Conservation (phyloP, 2,113 vertebrate species). For the Clarias batrachus region DNA sequence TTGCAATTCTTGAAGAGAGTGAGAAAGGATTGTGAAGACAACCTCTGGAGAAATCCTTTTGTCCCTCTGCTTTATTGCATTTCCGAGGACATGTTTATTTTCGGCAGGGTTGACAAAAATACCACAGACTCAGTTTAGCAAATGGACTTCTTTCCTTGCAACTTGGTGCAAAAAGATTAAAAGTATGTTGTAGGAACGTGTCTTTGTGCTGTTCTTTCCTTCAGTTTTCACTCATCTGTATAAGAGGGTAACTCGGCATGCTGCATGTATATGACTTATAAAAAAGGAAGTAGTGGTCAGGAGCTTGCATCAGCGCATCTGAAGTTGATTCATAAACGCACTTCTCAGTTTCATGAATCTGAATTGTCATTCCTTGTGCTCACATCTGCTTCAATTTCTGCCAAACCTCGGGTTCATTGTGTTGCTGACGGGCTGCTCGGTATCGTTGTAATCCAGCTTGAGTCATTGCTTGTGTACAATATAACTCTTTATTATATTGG, state of each 20-base stretch:
- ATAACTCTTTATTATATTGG: background rate
- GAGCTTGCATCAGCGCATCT: background rate
- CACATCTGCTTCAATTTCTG: background rate
- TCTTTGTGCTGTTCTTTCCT: background rate
- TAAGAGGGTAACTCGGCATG: background rate
- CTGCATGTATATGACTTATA: background rate
- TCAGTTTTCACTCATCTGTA: background rate
- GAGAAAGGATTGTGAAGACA: background rate
- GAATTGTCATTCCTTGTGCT: background rate
- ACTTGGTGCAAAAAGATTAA: background rate
- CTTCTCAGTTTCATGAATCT: background rate
- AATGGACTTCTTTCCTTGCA: background rate
- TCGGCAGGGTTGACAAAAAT: background rate
- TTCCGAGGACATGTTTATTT: background rate
- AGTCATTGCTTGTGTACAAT: background rate
- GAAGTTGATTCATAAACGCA: constrained; percentile 4
- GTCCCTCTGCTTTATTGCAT: background rate
- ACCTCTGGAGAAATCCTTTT: background rate
- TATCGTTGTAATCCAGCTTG: background rate
- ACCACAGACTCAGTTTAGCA: background rate
- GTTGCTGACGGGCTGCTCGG: background rate
- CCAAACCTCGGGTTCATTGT: background rate
- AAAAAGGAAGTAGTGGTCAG: background rate
- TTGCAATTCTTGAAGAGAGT: background rate
- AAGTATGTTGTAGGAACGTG: background rate